Evolutionary conservation across 2,888 invertebrate genomes (phyloP), one percentile per base, ranked within the genome.

Genomic region (Penaeus monodon): DNA sequence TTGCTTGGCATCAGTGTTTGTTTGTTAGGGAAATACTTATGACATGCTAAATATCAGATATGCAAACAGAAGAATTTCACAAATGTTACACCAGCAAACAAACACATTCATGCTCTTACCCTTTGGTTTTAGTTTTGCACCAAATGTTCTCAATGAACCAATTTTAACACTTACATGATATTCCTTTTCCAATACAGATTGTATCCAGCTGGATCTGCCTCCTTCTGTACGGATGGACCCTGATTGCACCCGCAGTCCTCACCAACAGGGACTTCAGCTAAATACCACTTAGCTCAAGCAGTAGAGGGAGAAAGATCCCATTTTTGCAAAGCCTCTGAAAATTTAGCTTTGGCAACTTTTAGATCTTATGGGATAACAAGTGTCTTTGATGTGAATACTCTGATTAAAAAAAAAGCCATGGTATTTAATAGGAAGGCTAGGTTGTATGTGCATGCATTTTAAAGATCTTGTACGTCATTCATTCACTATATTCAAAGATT

Each of bases 131-230:
- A 44, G 44, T 10, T 0, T 17, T 57, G 17, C 57, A 57, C 17
- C 57, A 57, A 17, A 20, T 57, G 57, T 17, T 10, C 0, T 20
- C 14, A 17, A 57, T 14, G 17, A 57, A 57, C 17, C 17, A 10
- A 57, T 57, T 66, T 80, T 44, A 64, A 68, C 66, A 10, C 17
- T 80, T 29, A 33, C 6, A 24, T 79, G 7, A 66, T 22, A 12
- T 49, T 44, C 20, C 64, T 17, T n/a, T 65, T 68, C 73, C 14
- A 38, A 44, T 65, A 29, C 84, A 89, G 94, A 97, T 98, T 87
- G 95, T 97, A 63, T 99, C 99, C 24, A 97, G 98, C 90, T 99
- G 99, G 99, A 93, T 99, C 89, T 99, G 99, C 92, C 93, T 98
- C 84, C 94, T 94, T 14, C 94, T 99, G 77, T 99, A 99, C 93